Evolutionary conservation across 2,888 invertebrate species (phyloP).

Genomic region (Pyrochroa serraticornis): DNA sequence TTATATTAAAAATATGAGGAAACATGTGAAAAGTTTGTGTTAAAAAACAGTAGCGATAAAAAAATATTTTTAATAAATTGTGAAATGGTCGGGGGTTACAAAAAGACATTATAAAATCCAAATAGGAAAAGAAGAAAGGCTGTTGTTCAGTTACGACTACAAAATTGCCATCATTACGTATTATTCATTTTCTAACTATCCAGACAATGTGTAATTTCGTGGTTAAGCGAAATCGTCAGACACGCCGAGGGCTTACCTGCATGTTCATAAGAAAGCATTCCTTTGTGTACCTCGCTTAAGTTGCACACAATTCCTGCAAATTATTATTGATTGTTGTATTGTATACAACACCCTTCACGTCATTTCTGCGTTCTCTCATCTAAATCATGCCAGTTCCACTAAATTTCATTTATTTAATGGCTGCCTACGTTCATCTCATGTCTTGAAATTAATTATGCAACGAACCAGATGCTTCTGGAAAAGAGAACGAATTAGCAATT

Average conservation of each 20-base stretch:
- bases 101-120: not conserved
- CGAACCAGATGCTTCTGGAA: too few species aligned
- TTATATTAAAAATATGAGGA: too few species aligned
- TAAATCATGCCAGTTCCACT: conserved; percentile 2
- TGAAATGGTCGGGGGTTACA: not conserved
- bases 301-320: conserved; percentile 10
- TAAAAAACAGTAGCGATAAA: too few species aligned
- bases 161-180: too few species aligned
- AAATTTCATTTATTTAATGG: conserved; percentile 1
- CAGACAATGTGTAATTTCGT: not conserved
- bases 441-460: conserved; percentile 4
- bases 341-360: not conserved
- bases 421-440: not conserved
- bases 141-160: not conserved
- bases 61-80: too few species aligned
- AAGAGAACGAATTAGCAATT: too few species aligned
- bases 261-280: conserved; percentile 41
- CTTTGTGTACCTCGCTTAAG: conserved; percentile 21
- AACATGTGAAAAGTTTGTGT: too few species aligned
- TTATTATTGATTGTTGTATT: conserved; percentile 8
- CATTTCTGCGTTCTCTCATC: not conserved
- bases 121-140: not conserved
- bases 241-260: conserved; percentile 37
- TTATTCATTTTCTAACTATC: too few species aligned
- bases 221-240: conserved; percentile 1